Percentiles rank a stretch among this genome's conserved stretches.
Evolutionary conservation across 2,113 vertebrate genomes (phyloP).

Genomic region (Tiliqua scincoides): DNA sequence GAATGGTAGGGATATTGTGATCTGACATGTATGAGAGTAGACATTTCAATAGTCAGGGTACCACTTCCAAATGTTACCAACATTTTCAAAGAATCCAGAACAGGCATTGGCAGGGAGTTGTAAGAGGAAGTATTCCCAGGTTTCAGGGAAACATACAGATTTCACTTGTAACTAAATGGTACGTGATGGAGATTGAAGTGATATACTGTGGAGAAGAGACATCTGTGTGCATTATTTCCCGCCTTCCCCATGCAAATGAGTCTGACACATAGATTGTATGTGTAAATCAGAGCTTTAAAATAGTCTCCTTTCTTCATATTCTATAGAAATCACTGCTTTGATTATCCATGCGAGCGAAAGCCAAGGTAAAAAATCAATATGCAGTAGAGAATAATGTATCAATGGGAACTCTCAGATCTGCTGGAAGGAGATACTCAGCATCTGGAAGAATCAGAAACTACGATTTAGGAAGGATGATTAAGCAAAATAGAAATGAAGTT

Average conservation of each 20-base stretch:
- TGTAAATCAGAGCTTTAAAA: neutral
- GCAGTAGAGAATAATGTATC: neutral
- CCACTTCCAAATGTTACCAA: neutral
- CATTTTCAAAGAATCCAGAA: neutral
- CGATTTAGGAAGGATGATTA: neutral
- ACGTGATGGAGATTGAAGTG: neutral
- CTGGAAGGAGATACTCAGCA: neutral
- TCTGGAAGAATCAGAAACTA: neutral
- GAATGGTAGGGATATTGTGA: neutral
- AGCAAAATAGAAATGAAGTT: neutral
- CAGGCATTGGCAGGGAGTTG: neutral
- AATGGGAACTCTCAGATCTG: neutral
- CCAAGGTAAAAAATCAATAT: neutral
- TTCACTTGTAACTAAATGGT: neutral
- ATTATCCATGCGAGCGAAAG: neutral
- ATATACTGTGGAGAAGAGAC: neutral
- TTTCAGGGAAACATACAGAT: neutral
- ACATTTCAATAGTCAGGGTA: neutral
- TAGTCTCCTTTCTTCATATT: neutral
- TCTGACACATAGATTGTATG: neutral
- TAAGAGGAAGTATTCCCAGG: neutral
- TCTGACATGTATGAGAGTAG: neutral
- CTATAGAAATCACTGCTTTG: neutral
- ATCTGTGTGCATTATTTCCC: accelerated
- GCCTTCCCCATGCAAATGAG: neutral